Evolutionary conservation across 2,797 vertebrate genomes (phyloP), one percentile per base, ranked within the genome.

Genomic region (Cossypha caffra): DNA sequence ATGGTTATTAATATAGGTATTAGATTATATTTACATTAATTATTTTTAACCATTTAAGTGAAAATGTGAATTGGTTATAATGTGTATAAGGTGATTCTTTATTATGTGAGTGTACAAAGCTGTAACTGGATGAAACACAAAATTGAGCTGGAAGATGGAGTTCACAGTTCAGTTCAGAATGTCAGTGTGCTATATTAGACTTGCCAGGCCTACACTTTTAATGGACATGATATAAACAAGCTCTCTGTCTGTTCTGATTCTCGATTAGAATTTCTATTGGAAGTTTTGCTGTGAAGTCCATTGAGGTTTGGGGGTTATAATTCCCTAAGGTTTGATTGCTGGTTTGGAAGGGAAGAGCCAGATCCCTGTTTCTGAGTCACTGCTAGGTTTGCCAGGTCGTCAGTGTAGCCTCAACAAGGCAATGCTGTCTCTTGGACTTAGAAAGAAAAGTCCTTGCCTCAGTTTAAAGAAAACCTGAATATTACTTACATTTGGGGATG

Each of bases 401-500:
- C 58, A 37, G 17, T 2, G 42, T 11, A 12, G 11, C 14, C 23
- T 83, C 25, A 43, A 17, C 0, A 0, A 54, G 40, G 43, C 7
- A 9, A 0, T 9, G 13, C 28, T 47, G 21, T 47, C 5, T 21
- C 45, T 51, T 67, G 48, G 11, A 18, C 14, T 28, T 45, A 1
- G 8, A 21, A 61, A 38, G 38, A 24, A 54, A 54, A 62, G 6
- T 14, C 24, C 20, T 52, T 76, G 11, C 16, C 25, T 48, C 11
- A 5, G 26, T 33, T 40, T 18, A n/a, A 57, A 40, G 33, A 45
- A 48, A 77, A 71, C 1, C 37, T 51, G 57, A 29, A 45, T 48
- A 16, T 11, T 4, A 25, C 4, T 29, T 35, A 0, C 0, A 8
- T n/a, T 43, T 40, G 6, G 9, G 18, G 9, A 7, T 12, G 5